Conservation (phyloP, 2,797 vertebrate genomes). For the Argyrosomus regius region DNA sequence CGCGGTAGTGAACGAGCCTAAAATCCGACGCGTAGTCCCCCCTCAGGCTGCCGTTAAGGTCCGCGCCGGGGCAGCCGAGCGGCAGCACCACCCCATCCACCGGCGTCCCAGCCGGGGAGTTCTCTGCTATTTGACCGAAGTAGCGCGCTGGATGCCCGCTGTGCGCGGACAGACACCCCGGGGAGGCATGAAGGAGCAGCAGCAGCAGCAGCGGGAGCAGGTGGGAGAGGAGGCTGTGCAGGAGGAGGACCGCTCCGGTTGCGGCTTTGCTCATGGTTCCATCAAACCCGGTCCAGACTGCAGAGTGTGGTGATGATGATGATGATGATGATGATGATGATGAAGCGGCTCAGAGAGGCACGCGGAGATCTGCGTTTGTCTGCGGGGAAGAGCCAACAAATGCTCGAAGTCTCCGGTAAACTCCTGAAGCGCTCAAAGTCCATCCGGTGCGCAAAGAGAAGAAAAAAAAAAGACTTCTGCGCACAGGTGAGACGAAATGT, state of each 20-base stretch:
- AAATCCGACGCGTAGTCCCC: conserved; percentile 80
- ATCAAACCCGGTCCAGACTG: conserved; percentile 51
- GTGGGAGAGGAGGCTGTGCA: conserved; percentile 25
- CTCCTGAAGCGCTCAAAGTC: neutral
- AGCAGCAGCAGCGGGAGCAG: conserved; percentile 54
- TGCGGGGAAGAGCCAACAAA: neutral
- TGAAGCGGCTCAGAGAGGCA: no score
- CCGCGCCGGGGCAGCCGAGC: conserved; percentile 59
- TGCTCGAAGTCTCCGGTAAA: neutral
- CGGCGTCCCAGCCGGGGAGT: conserved; percentile 75
- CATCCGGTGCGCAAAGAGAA: conserved; percentile 7
- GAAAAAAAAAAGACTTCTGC: conserved; percentile 30
- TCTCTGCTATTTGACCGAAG: conserved; percentile 78
- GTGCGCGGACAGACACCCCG: conserved; percentile 52
- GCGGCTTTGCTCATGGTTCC: conserved; percentile 79
- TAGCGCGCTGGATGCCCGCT: conserved; percentile 47
- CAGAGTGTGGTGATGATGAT: no score
- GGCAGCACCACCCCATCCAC: conserved; percentile 73
- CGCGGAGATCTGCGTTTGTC: neutral
- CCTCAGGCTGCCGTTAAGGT: conserved; percentile 57
- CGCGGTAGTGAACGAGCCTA: conserved; percentile 57
- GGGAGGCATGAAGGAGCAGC: conserved; percentile 55
- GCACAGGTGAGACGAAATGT: neutral
- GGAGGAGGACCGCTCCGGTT: conserved; percentile 54
- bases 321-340: no score